Conservation (phyloP, 2,113 vertebrate genomes). For the Elephas maximus region DNA sequence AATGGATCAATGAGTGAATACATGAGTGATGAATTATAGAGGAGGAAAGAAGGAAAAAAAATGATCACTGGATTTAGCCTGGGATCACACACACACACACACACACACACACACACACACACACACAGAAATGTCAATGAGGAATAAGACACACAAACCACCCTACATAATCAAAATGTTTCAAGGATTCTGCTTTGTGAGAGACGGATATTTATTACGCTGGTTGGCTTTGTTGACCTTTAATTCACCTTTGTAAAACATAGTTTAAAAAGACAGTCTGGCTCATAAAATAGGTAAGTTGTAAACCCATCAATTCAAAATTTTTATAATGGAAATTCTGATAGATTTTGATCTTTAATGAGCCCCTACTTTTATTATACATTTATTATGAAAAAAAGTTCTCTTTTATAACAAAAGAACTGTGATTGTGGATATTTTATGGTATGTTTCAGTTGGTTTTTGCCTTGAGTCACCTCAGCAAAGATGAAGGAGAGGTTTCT, state of each 20-base stretch:
- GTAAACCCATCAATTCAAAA: constrained; percentile 70
- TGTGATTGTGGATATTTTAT: constrained; percentile 75
- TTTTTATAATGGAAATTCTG: constrained; percentile 71
- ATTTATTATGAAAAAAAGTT: background rate
- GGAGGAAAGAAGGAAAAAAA: constrained; percentile 27
- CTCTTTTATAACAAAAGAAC: constrained; percentile 70
- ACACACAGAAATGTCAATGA: background rate
- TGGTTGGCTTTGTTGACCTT: background rate
- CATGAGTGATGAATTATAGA: background rate
- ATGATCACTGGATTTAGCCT: background rate
- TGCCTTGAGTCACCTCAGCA: constrained; percentile 45
- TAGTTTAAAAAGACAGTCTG: constrained; percentile 40
- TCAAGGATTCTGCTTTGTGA: background rate
- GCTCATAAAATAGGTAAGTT: constrained; percentile 53
- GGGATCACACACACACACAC: background rate
- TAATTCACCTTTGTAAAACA: constrained; percentile 58
- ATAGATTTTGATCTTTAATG: constrained; percentile 66
- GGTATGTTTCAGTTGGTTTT: constrained; percentile 59
- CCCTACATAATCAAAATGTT: background rate
- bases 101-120: background rate
- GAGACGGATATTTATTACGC: background rate
- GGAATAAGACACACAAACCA: background rate
- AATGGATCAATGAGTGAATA: background rate
- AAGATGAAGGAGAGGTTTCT: constrained; percentile 61
- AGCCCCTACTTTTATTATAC: constrained; percentile 52